Conservation (phyloP, 2,113 vertebrate genomes). For the Pelodiscus sinensis region DNA sequence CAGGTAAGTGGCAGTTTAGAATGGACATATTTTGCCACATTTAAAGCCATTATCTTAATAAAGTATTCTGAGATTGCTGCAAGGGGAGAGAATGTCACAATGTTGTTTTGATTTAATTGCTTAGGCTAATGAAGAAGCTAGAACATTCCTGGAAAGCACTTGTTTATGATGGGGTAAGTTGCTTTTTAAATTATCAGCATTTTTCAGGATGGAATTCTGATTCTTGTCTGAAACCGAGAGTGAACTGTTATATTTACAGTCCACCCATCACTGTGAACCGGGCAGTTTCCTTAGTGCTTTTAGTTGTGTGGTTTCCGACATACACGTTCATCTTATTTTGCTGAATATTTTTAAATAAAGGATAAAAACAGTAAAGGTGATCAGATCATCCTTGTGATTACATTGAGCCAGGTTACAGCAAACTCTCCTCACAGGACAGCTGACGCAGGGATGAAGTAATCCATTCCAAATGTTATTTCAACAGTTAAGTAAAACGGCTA, state of each 20-base stretch:
- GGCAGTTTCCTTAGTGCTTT: not conserved
- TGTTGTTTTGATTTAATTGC: constrained; percentile 16
- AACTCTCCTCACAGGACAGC: not conserved
- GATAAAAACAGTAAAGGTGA: not conserved
- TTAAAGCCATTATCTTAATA: not conserved
- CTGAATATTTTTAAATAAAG: not conserved
- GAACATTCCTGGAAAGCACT: constrained; percentile 99
- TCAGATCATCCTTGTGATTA: not conserved
- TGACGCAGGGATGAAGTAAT: not conserved
- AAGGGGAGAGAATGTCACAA: not conserved
- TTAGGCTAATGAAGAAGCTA: constrained; percentile 97
- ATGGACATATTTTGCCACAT: not conserved
- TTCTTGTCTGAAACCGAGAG: not conserved
- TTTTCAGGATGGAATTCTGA: not conserved
- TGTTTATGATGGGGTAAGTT: constrained; percentile 95
- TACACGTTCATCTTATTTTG: not conserved
- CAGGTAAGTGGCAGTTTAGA: constrained; percentile 79
- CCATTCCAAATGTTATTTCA: not conserved
- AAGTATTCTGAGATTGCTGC: not conserved
- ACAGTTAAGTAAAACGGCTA: not conserved
- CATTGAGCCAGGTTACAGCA: not conserved
- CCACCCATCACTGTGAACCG: not conserved
- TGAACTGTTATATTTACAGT: not conserved
- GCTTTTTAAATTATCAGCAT: constrained; percentile 2
- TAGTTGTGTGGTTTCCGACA: not conserved